Base-by-base conservation (phyloP, 2,888 invertebrate genomes). In the Opisthograptis luteolata region DNA sequence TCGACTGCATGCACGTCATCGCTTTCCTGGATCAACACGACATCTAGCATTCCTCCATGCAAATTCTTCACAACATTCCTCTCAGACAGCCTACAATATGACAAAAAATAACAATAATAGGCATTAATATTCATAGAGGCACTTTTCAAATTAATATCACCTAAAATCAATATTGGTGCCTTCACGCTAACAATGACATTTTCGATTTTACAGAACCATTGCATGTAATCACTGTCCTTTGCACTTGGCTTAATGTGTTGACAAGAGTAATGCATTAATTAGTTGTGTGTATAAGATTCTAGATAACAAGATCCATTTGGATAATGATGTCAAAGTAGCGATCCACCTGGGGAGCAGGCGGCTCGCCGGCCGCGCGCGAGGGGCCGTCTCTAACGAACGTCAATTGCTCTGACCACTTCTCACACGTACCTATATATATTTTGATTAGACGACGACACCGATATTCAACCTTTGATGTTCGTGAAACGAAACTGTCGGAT, bases 321-420 rank as follows among this genome's bases (percentile, higher is more conserved):
- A n/a, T n/a, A n/a, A n/a, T n/a, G n/a, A n/a, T n/a, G n/a, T n/a
- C n/a, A n/a, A n/a, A n/a, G n/a, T n/a, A n/a, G n/a, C n/a, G n/a
- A n/a, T n/a, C n/a, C n/a, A n/a, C 14, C 9, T 10, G 2, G 15
- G 8, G 15, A 15, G 12, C n/a, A 5, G 19, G 28, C 5, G 34
- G 5, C 8, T 9, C 8, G 2, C 19, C 14, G 19, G 17, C 12
- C 2, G 17, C n/a, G 17, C 12, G 12, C 10, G n/a, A 7, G 9
- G 5, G 43, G 20, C 6, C 7, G 17, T 1, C 30, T 4, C 30
- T 37, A 45, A 45, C 31, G 36, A 45, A 13, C 31, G 17, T 3
- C 36, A 45, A 45, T 45, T 45, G 36, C 36, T 36, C 36, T 43
- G 45, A 31, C 45, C 45, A 24, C 45, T 30, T 36, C 37, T 37